Evolutionary conservation across 2,797 vertebrate genomes (phyloP), one percentile per base, ranked within the genome.

Genomic region (Anableps anableps): DNA sequence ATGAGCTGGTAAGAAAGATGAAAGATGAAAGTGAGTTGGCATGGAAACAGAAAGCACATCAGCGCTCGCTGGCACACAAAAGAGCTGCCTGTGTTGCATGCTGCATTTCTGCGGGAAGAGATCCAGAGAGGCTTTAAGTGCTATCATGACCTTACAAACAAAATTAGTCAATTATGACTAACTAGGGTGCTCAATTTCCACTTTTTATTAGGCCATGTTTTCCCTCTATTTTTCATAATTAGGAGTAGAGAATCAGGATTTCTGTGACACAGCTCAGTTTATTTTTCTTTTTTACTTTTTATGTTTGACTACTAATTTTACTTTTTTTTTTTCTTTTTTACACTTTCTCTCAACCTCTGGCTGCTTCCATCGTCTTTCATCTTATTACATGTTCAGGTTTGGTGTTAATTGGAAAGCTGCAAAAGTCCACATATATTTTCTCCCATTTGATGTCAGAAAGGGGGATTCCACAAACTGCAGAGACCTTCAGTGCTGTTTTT

Each of bases 1-100:
- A 96, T 96, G 96, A 96, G 95, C 95, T 96, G 94, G 95, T 96
- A 96, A 96, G 96, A 96, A 96, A 96, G 95, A 96, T 96, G 96
- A 96, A 96, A 96, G 95, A 96, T 96, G 95, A 96, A 96, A 96
- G 96, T 96, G 94, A 95, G 96, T 96, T 96, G 96, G 95, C 96
- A 96, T 96, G 96, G 96, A 96, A 96, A 96, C 96, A 94, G 96
- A 96, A 96, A 96, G 96, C 96, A 96, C 95, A 96, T 95, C 95
- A 94, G 94, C 90, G 93, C 92, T 93, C 84, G 88, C 91, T 95
- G 93, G 94, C 94, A 95, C 95, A 96, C 95, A 95, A 96, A 95
- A 95, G 95, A 91, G 92, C 92, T 92, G 93, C 93, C 90, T 93
- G 92, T 91, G 92, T 89, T 94, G 93, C 91, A 93, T 92, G 92